These are phyloP conservation scores for Bucco capensis DNA, from an alignment of 2,113 vertebrate genomes.

Conservation along the genomic window DNA sequence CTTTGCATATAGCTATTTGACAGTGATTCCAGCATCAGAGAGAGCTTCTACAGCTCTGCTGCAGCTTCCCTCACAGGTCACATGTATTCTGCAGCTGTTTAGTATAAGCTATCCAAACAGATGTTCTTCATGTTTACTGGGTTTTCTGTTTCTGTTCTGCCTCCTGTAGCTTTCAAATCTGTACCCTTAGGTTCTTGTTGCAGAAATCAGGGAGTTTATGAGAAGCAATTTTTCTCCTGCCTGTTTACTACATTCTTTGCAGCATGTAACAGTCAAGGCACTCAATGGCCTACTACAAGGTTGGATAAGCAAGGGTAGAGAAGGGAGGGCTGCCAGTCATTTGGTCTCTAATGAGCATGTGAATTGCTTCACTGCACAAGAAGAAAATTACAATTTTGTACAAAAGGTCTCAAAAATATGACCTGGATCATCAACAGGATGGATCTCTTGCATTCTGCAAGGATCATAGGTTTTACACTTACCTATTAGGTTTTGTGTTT, in stretches of 20 bases:
- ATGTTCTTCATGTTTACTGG: neutral
- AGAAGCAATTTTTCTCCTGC: neutral
- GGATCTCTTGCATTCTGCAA: neutral
- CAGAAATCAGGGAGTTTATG: neutral
- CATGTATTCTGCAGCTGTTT: neutral
- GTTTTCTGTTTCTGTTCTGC: neutral
- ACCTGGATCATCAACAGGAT: neutral
- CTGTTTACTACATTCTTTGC: neutral
- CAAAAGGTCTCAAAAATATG: neutral
- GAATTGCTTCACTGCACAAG: neutral
- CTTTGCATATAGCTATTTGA: neutral
- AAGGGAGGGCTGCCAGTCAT: neutral
- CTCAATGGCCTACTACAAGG: neutral
- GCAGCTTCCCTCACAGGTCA: neutral
- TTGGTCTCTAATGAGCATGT: neutral
- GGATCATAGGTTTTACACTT: neutral
- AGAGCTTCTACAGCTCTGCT: neutral
- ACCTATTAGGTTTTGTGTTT: neutral
- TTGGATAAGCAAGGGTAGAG: neutral
- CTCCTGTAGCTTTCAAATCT: neutral
- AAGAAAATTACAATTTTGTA: neutral
- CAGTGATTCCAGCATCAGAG: neutral
- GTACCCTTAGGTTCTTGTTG: neutral
- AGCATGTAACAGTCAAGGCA: neutral
- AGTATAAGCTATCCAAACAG: neutral